These are phyloP conservation scores for Hyperoplus immaculatus DNA, from an alignment of 2,797 vertebrate genomes.

Conservation along the genomic window DNA sequence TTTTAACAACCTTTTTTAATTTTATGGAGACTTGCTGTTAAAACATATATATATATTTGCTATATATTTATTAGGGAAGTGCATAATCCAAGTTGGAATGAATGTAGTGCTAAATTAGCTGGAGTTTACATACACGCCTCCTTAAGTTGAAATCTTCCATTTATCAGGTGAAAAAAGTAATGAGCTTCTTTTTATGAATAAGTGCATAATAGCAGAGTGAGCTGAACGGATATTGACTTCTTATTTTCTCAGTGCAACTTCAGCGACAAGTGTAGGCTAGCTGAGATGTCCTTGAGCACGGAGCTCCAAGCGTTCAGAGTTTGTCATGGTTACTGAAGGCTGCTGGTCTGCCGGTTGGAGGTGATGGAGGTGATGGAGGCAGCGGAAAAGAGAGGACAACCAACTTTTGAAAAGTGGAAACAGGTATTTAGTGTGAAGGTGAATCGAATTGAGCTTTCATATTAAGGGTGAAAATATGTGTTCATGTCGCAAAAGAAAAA, in stretches of 20 bases:
- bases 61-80: not conserved
- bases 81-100: constrained; percentile 21
- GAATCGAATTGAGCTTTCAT: not conserved
- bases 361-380: constrained; percentile 1
- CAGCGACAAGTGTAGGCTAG: constrained; percentile 1
- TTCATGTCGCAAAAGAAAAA: not conserved
- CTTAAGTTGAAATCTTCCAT: constrained; percentile 7
- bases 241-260: not conserved
- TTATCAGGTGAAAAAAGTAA: constrained; percentile 16
- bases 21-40: not conserved
- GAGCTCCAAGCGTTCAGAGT: not conserved
- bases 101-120: constrained; percentile 20
- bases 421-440: constrained; percentile 10
- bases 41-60: not conserved
- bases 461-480: too few species aligned
- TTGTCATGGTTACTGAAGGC: not conserved
- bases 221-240: not conserved
- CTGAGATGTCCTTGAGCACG: constrained; percentile 31
- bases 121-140: constrained; percentile 2
- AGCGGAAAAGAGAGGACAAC: not conserved
- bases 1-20: not conserved
- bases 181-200: constrained; percentile 18
- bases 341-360: too few species aligned
- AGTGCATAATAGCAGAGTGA: not conserved
- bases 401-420: not conserved